Evolutionary conservation across 2,797 vertebrate species (phyloP), one percentile per base, ranked within the genome.

Genomic region (Euthynnus affinis): DNA sequence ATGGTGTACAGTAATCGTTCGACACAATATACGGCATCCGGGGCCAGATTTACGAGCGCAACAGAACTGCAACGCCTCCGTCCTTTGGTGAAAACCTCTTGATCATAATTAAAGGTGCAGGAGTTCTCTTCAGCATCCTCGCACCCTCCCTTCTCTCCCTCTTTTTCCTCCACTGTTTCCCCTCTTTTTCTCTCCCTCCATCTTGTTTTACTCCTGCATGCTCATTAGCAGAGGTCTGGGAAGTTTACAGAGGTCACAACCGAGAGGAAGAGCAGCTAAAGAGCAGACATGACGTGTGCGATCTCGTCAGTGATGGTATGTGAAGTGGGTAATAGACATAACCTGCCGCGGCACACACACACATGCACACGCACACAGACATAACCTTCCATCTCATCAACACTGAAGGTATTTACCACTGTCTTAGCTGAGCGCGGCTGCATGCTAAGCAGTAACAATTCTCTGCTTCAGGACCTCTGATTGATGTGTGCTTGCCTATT

Each of bases 91-190:
- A 94, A 94, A 96, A 96, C 96, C 96, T 96, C 96, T 95, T 96
- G 96, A 97, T 97, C 96, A 96, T 97, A 96, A 98, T 98, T 97
- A 97, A 97, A 98, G 96, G 96, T 97, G 95, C 93, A 95, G 96
- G 63, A 78, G 86, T 89, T 84, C 76, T 83, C 87, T 84, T 60
- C 66, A 85, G 76, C 77, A 51, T 82, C 76, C 55, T 85, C 85
- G 64, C 78, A 55, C 81, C 62, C 78, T 57, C 81, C 46, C 66
- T 52, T 48, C 23, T 42, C 44, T 55, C 34, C n/a, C 51, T 53
- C 23, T 62, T 49, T 46, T 48, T 48, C 20, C 37, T 53, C 59
- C 14, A 34, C 58, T 23, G 37, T 56, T 51, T 52, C 34, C 34
- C 63, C 18, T 59, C 62, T 81, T 37, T 72, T 57, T 46, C 53